phyloP scores from a whole-genome alignment of 2,888 invertebrate genomes.

The Acrobasis consociella region DNA sequence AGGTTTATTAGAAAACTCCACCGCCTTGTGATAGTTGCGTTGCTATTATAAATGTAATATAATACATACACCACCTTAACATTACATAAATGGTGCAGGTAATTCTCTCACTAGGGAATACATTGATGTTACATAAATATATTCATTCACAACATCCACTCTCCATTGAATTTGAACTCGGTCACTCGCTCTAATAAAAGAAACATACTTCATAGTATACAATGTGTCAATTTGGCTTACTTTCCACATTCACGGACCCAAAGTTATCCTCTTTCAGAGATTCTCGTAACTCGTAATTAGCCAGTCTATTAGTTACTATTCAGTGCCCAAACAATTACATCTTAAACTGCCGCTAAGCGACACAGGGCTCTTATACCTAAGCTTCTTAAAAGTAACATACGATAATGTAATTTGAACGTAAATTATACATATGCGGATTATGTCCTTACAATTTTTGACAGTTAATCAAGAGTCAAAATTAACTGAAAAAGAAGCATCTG shows the following conservation, averaged over 20 bases:
- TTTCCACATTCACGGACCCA: slow-evolving; percentile 22
- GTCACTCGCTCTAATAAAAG: neutral
- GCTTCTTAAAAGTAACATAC: slow-evolving; percentile 28
- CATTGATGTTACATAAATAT: neutral
- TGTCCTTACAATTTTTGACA: neutral
- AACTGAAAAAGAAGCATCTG: neutral
- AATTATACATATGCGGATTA: slow-evolving; percentile 26
- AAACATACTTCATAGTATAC: slow-evolving; percentile 9
- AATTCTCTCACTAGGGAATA: neutral
- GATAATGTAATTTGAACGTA: slow-evolving; percentile 31
- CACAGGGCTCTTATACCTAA: slow-evolving; percentile 43
- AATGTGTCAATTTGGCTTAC: neutral
- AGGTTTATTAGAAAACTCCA: neutral
- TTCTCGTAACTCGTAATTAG: slow-evolving; percentile 58
- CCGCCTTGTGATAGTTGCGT: neutral
- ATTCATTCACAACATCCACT: neutral
- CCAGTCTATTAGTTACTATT: slow-evolving; percentile 73
- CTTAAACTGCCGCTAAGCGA: slow-evolving; percentile 64
- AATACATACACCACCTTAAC: neutral
- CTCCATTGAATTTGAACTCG: neutral
- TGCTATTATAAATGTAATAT: neutral
- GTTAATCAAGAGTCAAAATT: neutral
- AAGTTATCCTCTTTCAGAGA: slow-evolving; percentile 68
- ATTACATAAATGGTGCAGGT: neutral
- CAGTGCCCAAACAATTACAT: slow-evolving; percentile 52